Evolutionary conservation across 2,113 vertebrate species (phyloP), one percentile per base, ranked within the genome.

Genomic region (Picathartes gymnocephalus): DNA sequence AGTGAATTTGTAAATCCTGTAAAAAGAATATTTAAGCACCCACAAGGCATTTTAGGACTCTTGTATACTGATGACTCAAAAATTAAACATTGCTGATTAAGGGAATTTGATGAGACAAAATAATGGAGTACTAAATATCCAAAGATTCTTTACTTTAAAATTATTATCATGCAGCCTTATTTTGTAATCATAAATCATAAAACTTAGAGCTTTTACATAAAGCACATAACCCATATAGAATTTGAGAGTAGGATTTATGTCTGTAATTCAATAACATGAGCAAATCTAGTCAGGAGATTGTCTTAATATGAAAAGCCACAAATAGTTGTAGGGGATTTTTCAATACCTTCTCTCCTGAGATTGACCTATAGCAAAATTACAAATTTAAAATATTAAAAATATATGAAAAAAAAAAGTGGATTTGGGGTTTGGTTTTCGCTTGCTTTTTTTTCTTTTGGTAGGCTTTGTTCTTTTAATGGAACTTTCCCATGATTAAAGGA

Each of bases 401-500:
- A 12, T 37, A 25, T 10, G 13, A 40, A 40, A 40, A 40, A 40
- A 40, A 40, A 40, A 40, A 39, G 33, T n/a, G 39, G 33, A 54
- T 45, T 54, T 76, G 23, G 13, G 8, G 11, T 24, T 28, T 47
- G 5, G 23, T 9, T 60, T 42, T 50, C 31, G 4, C 11, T 58
- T 54, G 35, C 8, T 61, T 28, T 31, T 42, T 40, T 85, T 47
- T 83, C 45, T 39, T 48, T 64, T 61, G 4, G 17, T 71, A 84
- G 13, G 10, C 30, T 92, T 94, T 94, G 45, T 61, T 81, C 42
- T 94, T 90, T 58, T 86, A 70, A 51, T 39, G 87, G 79, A 95
- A 95, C 64, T 91, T 95, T 94, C 58, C 74, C 74, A 88, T 70
- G 54, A 90, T 58, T 92, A 58, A 93, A 90, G 71, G 89, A 87